Evolutionary conservation across 2,888 invertebrate species (phyloP).

Genomic region (Argyresthia goedartella): DNA sequence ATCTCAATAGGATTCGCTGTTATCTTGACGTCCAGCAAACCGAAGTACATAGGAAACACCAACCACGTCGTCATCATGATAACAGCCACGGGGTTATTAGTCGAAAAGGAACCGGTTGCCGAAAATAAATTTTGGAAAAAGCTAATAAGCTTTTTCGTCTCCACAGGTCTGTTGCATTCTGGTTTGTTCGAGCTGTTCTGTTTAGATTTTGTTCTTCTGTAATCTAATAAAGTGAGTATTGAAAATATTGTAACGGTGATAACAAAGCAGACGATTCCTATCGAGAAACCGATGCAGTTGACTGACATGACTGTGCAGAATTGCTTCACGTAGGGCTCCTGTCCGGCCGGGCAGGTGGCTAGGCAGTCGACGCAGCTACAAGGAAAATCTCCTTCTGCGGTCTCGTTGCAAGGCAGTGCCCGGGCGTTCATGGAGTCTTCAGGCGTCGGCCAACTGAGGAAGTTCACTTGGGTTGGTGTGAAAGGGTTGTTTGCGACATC

Average conservation of each 20-base stretch:
- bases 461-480: constrained; percentile 76
- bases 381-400: constrained; percentile 62
- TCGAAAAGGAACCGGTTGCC: constrained; percentile 68
- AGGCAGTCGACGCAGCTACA: constrained; percentile 87
- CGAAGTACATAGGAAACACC: constrained; percentile 72
- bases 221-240: constrained; percentile 27
- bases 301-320: constrained; percentile 71
- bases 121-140: constrained; percentile 39
- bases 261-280: constrained; percentile 68
- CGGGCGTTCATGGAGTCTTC: constrained; percentile 50
- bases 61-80: constrained; percentile 75
- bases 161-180: constrained; percentile 7
- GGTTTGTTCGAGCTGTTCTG: background rate
- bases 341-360: constrained; percentile 69
- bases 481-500: constrained; percentile 58
- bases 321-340: constrained; percentile 45
- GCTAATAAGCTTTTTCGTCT: constrained; percentile 24
- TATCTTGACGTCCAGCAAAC: constrained; percentile 76
- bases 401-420: constrained; percentile 71
- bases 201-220: constrained; percentile 9
- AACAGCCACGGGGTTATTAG: constrained; percentile 74
- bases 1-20: constrained; percentile 93
- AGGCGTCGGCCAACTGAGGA: constrained; percentile 43
- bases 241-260: constrained; percentile 40
- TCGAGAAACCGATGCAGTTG: constrained; percentile 75